phyloP scores from a whole-genome alignment of 2,797 vertebrate genomes.

The Leptoclinus maculatus region DNA sequence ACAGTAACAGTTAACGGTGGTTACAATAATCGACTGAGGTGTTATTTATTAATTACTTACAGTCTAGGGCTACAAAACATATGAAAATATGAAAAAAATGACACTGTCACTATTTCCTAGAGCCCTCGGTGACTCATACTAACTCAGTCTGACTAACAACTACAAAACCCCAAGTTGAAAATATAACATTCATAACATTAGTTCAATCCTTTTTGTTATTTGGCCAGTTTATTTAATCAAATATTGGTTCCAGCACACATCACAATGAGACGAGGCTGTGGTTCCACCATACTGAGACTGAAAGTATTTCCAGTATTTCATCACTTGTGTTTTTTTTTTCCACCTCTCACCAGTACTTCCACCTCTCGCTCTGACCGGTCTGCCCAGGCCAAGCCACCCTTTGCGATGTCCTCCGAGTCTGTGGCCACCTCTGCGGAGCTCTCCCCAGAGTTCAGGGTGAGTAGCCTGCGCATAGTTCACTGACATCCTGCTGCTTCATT shows the following conservation, averaged over 20 bases:
- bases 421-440: constrained; percentile 88
- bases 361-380: constrained; percentile 94
- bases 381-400: constrained; percentile 85
- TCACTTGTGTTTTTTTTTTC: constrained; percentile 8
- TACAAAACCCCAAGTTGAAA: no score
- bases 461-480: constrained; percentile 52
- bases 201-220: background rate
- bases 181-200: background rate
- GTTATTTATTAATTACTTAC: no score
- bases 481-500: background rate
- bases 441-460: constrained; percentile 91
- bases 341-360: constrained; percentile 81
- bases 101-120: no score
- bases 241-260: background rate
- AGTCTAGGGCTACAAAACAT: no score
- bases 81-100: no score
- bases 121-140: no score
- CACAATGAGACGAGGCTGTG: background rate
- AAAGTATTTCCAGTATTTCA: background rate
- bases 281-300: background rate
- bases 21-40: background rate
- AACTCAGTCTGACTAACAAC: no score
- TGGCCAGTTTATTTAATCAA: background rate
- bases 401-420: constrained; percentile 88
- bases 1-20: background rate